Evolutionary conservation across 2,888 invertebrate species (phyloP).

Genomic region (Tetranychus piercei): DNA sequence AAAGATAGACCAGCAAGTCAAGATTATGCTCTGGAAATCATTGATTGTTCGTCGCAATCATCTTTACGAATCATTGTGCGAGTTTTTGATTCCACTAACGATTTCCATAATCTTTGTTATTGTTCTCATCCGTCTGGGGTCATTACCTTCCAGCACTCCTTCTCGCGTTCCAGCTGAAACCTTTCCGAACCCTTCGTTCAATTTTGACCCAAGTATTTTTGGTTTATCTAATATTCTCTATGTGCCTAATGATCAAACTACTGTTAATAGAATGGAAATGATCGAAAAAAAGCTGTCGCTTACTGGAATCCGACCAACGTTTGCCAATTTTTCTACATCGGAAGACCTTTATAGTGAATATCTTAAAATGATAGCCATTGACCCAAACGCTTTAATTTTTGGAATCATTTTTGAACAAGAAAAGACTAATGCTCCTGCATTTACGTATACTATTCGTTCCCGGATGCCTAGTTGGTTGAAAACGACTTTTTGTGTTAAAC

Average conservation of each 20-base stretch:
- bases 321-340: background rate
- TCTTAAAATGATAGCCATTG: background rate
- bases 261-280: background rate
- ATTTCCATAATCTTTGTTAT: background rate
- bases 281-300: background rate
- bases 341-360: background rate
- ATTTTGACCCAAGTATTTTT: background rate
- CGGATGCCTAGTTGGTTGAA: background rate
- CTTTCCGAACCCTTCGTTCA: background rate
- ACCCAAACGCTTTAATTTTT: background rate
- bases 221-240: background rate
- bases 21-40: conserved; percentile 16
- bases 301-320: background rate
- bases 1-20: conserved; percentile 6
- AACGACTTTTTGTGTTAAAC: background rate
- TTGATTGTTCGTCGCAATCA: conserved; percentile 15
- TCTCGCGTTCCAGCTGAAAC: background rate
- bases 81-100: conserved; percentile 15
- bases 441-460: background rate
- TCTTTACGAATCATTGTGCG: conserved; percentile 13
- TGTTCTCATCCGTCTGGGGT: background rate
- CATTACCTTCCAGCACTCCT: background rate
- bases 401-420: background rate
- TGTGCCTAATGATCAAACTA: background rate
- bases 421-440: background rate